Conservation (phyloP, 2,888 invertebrate species). For the Falcaria lacertinaria region DNA sequence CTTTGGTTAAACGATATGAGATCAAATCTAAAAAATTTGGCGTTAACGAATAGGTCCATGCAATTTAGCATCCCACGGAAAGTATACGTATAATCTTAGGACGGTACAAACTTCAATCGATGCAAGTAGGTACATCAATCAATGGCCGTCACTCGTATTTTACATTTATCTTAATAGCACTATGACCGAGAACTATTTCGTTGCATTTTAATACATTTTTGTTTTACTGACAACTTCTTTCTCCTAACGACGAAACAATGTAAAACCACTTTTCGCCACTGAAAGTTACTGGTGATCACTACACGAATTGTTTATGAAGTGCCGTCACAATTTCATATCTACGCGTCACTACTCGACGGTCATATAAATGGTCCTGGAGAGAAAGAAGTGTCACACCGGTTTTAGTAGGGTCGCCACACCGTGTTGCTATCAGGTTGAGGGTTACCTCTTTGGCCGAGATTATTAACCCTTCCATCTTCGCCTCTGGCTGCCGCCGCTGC, state of each 20-base stretch:
- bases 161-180: conserved; percentile 37
- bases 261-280: conserved; percentile 24
- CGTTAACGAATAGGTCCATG: not conserved
- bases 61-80: conserved; percentile 4
- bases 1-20: not conserved
- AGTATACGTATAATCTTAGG: conserved; percentile 67
- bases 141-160: conserved; percentile 32
- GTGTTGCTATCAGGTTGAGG: conserved; percentile 83
- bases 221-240: conserved; percentile 30
- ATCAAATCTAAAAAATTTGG: not conserved
- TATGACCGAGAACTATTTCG: conserved; percentile 48
- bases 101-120: conserved; percentile 62
- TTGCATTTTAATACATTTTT: conserved; percentile 36
- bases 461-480: conserved; percentile 79
- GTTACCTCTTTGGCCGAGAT: conserved; percentile 79
- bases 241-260: conserved; percentile 13
- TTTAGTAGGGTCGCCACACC: conserved; percentile 88
- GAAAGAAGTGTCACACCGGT: conserved; percentile 35
- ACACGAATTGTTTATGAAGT: conserved; percentile 8
- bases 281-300: not conserved
- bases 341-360: conserved; percentile 9
- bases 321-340: conserved; percentile 11
- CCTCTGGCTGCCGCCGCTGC: conserved; percentile 79
- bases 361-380: conserved; percentile 22
- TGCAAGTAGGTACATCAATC: conserved; percentile 34